Conservation (phyloP, 2,888 invertebrate species). For the Anoncus sp. region DNA sequence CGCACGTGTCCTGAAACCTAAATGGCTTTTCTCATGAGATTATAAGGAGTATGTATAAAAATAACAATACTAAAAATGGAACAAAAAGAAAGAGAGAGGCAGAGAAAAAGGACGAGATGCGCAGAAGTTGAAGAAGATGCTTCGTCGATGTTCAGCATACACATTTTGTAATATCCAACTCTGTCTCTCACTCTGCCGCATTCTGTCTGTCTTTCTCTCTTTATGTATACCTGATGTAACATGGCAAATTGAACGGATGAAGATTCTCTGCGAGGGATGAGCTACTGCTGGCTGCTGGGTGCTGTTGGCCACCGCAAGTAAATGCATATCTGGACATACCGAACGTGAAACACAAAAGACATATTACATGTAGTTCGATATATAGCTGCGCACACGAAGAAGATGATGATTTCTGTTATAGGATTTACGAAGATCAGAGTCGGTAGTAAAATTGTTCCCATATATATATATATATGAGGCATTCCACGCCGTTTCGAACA, state of each 20-base stretch:
- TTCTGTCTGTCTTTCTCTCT: slow-evolving; percentile 21
- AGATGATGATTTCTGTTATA: too few relatives aligned
- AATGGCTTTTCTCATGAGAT: too few relatives aligned
- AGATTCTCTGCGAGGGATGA: slow-evolving; percentile 75
- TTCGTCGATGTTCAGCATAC: not conserved
- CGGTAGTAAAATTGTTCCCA: too few relatives aligned
- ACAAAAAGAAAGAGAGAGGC: too few relatives aligned
- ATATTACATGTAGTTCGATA: not conserved
- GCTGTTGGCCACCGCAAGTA: slow-evolving; percentile 77
- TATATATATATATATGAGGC: not conserved
- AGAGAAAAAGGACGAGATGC: too few relatives aligned
- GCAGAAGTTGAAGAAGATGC: not conserved
- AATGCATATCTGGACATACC: slow-evolving; percentile 74
- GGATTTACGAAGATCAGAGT: too few relatives aligned
- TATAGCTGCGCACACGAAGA: not conserved
- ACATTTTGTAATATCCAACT: not conserved
- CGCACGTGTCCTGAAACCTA: too few relatives aligned
- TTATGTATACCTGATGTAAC: slow-evolving; percentile 73
- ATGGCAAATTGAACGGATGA: slow-evolving; percentile 78
- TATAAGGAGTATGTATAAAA: too few relatives aligned
- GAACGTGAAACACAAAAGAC: not conserved
- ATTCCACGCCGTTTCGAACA: too few relatives aligned
- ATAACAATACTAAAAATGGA: too few relatives aligned
- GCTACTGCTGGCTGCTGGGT: too few relatives aligned
- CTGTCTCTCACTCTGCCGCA: not conserved